Conservation (phyloP, 2,797 vertebrate genomes). For the Coracias cyanogaster region DNA sequence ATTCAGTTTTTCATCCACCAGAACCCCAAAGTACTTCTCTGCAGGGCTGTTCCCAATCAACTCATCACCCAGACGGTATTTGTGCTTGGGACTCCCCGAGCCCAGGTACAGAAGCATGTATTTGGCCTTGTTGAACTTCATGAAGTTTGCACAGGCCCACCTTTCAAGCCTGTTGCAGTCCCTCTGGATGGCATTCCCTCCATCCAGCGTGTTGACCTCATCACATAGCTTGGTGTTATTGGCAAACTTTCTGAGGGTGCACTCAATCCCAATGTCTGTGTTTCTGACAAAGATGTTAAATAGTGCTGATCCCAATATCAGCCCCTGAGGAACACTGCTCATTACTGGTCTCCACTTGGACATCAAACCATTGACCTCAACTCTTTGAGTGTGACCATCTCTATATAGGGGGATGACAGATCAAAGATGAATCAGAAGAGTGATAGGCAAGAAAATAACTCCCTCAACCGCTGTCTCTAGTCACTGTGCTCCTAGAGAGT, state of each 20-base stretch:
- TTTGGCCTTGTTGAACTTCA: neutral
- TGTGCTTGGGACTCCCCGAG: neutral
- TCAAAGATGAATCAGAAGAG: neutral
- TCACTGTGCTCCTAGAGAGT: neutral
- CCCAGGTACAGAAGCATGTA: neutral
- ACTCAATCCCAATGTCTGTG: neutral
- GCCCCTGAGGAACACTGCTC: neutral
- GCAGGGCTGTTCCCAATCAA: neutral
- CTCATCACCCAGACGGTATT: neutral
- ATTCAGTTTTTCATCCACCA: neutral
- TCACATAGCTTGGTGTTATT: neutral
- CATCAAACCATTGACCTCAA: neutral
- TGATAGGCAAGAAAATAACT: neutral
- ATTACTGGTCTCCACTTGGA: neutral
- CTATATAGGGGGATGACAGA: neutral
- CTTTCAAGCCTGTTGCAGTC: neutral
- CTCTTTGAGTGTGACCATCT: neutral
- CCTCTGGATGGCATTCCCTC: neutral
- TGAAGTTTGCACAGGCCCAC: neutral
- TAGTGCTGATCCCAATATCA: neutral
- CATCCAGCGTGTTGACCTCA: neutral
- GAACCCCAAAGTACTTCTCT: neutral
- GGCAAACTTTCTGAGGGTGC: neutral
- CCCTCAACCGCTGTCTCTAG: neutral
- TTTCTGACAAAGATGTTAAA: neutral